Base-by-base conservation (phyloP, 2,888 invertebrate genomes). In the Stenotaenia linearis region DNA sequence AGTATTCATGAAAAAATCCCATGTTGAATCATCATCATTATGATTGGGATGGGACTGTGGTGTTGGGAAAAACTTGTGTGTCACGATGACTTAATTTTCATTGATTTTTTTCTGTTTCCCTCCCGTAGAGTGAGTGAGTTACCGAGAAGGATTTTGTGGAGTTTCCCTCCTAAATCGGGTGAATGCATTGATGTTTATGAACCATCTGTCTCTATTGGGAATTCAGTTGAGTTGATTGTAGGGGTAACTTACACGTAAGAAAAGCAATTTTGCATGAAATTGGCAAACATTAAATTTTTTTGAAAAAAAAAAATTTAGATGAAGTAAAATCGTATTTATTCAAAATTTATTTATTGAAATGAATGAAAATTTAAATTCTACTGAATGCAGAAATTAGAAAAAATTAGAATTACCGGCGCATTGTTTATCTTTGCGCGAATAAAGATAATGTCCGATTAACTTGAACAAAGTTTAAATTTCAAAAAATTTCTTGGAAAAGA, bases 21-120 rank as follows among this genome's bases (percentile, higher is more conserved):
- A 25, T 69, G 69, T 69, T 69, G 69, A 69, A 69, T 69, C 69
- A 69, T 69, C 69, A 69, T 69, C 69, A 69, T 69, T 28, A 25
- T 50, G 50, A 50, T 69, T 28, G 69, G 15, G 69, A 25, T 69
- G 69, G 69, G 69, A 28, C 69, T 69, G 69, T 69, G 69, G 28
- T 69, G 69, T 28, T 28, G 69, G 69, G 25, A 69, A 69, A n/a
- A 69, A 69, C 23, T 28, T 69, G 50, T 69, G 69, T 69, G 69
- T 69, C 69, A 69, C 69, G 28, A 69, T 69, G 69, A 69, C 69
- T 69, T 69, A 69, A 69, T 69, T 69, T 69, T 69, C 69, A 69
- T 69, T 69, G 69, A 69, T 69, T 69, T 69, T 69, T 69, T 69
- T 69, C n/a, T n/a, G n/a, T n/a, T 25, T 12, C 25, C 69, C 69